Evolutionary conservation across 1,140 invertebrate genomes (phyloP).

Genomic region (Scaptodrosophila lebanonensis): DNA sequence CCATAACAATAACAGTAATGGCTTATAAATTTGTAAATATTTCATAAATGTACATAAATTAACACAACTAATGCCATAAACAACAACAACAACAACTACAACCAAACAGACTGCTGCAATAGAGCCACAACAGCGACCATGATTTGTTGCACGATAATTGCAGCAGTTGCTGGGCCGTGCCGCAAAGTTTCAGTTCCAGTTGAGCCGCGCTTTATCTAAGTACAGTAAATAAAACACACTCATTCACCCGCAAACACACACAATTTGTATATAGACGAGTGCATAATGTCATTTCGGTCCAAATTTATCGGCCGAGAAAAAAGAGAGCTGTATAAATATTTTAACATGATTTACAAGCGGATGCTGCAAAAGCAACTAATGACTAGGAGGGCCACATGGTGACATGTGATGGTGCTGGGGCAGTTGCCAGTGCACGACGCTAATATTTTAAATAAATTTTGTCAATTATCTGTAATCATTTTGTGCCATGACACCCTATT

Average conservation of each 20-base stretch:
- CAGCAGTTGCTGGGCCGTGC: conserved; percentile 51
- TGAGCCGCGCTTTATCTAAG: conserved; percentile 66
- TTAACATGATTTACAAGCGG: conserved; percentile 73
- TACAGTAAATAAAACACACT: conserved; percentile 59
- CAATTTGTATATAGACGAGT: conserved; percentile 1
- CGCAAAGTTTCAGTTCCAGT: conserved; percentile 32
- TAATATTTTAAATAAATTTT: no score
- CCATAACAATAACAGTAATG: conserved; percentile 40
- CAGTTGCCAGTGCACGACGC: no score
- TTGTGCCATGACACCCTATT: no score
- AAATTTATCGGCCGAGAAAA: conserved; percentile 48
- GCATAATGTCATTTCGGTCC: conserved; percentile 53
- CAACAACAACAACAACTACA: conserved; percentile 19
- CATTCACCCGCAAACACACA: conserved; percentile 11
- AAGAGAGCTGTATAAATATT: conserved; percentile 55
- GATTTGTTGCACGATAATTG: conserved; percentile 71
- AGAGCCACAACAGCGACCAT: conserved; percentile 35
- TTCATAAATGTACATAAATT: conserved; percentile 72
- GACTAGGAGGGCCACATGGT: no score
- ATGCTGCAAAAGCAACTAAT: conserved; percentile 53
- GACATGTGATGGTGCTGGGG: no score
- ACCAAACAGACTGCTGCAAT: conserved; percentile 20
- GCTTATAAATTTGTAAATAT: conserved; percentile 71
- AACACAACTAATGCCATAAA: conserved; percentile 67
- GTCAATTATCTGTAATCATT: no score